Percentiles rank a stretch among this genome's conserved stretches.
These are phyloP conservation scores for Uria lomvia DNA, from an alignment of 2,113 vertebrate species.

Conservation along the genomic window DNA sequence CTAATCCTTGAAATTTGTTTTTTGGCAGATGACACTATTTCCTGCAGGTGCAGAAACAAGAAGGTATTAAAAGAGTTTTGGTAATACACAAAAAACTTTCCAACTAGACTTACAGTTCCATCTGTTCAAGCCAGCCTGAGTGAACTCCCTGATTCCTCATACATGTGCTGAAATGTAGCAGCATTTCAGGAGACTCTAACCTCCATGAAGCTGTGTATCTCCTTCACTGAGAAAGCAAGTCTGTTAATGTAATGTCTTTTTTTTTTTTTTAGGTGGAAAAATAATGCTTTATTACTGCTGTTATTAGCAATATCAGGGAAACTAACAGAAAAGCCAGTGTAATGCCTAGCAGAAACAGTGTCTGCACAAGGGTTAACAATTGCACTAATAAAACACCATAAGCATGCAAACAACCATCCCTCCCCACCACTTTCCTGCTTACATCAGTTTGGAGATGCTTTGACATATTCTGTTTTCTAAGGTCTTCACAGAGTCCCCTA, in stretches of 20 bases:
- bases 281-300: background rate
- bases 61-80: slow-evolving; percentile 23
- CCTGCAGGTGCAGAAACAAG: slow-evolving; percentile 58
- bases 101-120: background rate
- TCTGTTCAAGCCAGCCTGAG: background rate
- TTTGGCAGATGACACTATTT: slow-evolving; percentile 63
- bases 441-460: background rate
- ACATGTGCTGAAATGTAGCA: background rate
- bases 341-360: background rate
- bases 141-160: background rate
- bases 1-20: slow-evolving; percentile 63
- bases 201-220: background rate
- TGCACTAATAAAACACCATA: background rate
- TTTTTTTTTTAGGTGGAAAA: background rate
- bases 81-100: background rate
- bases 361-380: background rate
- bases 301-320: background rate
- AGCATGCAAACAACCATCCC: background rate
- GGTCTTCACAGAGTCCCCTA: background rate
- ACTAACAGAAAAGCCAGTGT: background rate
- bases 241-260: background rate
- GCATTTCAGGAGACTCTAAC: background rate
- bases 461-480: background rate
- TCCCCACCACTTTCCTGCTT: background rate
- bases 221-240: background rate